Conservation (phyloP, 1,140 invertebrate species). For the Galleria mellonella region DNA sequence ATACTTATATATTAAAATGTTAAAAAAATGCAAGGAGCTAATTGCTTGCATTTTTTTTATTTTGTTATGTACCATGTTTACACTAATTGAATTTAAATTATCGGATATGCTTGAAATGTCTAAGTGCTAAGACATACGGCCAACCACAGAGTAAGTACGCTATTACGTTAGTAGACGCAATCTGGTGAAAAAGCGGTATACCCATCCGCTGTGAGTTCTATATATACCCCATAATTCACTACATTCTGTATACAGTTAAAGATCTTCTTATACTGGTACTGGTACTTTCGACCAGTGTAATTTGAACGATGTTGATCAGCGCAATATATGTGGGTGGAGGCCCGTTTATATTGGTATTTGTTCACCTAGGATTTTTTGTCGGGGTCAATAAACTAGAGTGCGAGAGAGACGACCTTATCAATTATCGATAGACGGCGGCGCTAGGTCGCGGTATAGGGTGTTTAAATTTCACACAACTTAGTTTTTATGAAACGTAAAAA, state of each 20-base stretch:
- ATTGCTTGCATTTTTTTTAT: too few species aligned
- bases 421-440: conserved; percentile 2
- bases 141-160: not conserved
- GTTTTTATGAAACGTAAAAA: too few species aligned
- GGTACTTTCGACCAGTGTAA: not conserved
- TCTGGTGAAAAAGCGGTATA: not conserved
- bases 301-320: not conserved
- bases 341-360: not conserved
- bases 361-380: conserved; percentile 1
- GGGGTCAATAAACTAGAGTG: conserved; percentile 4
- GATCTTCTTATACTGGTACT: not conserved
- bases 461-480: not conserved
- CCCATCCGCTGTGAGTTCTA: not conserved
- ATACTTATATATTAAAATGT: too few species aligned
- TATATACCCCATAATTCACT: conserved; percentile 1
- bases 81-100: too few species aligned
- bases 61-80: too few species aligned
- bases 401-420: conserved; percentile 4
- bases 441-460: not conserved
- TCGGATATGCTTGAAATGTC: too few species aligned
- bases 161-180: not conserved
- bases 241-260: not conserved
- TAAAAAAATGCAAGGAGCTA: too few species aligned
- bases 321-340: not conserved
- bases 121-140: too few species aligned